Conservation (phyloP, 2,113 vertebrate genomes). For the Odontophorus gujanensis region DNA sequence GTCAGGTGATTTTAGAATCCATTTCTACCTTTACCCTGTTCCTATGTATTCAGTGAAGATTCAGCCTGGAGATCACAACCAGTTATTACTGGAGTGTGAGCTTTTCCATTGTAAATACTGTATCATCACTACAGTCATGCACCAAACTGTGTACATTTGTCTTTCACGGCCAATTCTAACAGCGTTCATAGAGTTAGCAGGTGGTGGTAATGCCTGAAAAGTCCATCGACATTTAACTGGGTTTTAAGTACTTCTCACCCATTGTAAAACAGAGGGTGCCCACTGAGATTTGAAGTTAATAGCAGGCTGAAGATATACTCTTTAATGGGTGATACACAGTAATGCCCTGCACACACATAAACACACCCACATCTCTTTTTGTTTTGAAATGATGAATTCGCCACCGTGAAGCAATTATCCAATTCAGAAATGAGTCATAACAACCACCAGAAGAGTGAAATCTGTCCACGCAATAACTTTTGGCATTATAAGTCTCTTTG, state of each 20-base stretch:
- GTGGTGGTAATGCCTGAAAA: not conserved
- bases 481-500: not conserved
- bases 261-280: not conserved
- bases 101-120: not conserved
- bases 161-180: not conserved
- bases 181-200: not conserved
- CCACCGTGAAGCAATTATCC: slow-evolving; percentile 44
- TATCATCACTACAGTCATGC: not conserved
- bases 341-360: slow-evolving; percentile 12
- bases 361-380: slow-evolving; percentile 38
- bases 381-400: slow-evolving; percentile 57
- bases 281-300: not conserved
- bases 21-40: not conserved
- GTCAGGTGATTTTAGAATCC: not conserved
- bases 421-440: slow-evolving; percentile 55
- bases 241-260: not conserved
- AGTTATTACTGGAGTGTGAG: not conserved
- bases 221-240: not conserved
- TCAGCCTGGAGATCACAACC: not conserved
- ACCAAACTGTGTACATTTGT: fast-evolving
- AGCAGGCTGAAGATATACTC: not conserved
- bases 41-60: not conserved
- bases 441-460: slow-evolving; percentile 44
- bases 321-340: not conserved
- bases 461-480: slow-evolving; percentile 13